Evolutionary conservation across 2,113 vertebrate species (phyloP).

Genomic region (Passerina amoena): DNA sequence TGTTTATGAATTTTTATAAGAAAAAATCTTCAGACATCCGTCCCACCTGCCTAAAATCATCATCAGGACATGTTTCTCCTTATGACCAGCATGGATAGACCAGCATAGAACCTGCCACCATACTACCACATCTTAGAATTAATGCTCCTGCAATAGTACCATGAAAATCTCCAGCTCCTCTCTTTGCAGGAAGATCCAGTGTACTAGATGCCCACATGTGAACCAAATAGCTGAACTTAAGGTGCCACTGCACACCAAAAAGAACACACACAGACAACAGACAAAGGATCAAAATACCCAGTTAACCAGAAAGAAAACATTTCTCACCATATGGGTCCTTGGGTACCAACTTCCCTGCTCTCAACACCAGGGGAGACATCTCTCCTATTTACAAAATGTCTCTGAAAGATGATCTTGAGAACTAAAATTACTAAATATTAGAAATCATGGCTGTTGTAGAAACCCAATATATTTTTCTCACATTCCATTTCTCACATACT

Average conservation of each 20-base stretch:
- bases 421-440: background rate
- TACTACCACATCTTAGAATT: background rate
- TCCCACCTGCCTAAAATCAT: background rate
- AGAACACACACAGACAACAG: accelerated
- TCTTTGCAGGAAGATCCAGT: background rate
- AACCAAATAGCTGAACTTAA: background rate
- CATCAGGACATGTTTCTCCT: background rate
- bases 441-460: background rate
- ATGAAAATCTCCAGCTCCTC: background rate
- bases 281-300: background rate
- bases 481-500: background rate
- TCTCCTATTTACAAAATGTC: background rate
- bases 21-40: background rate
- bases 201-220: background rate
- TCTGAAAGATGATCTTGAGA: background rate
- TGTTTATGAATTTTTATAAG: background rate
- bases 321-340: background rate
- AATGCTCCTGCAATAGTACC: background rate
- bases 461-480: background rate
- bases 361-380: background rate
- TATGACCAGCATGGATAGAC: background rate
- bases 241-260: background rate
- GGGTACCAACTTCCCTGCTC: background rate
- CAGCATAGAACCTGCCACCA: background rate
- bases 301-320: background rate